Conservation (phyloP, 2,113 vertebrate species). For the Micronycteris hirsuta region DNA sequence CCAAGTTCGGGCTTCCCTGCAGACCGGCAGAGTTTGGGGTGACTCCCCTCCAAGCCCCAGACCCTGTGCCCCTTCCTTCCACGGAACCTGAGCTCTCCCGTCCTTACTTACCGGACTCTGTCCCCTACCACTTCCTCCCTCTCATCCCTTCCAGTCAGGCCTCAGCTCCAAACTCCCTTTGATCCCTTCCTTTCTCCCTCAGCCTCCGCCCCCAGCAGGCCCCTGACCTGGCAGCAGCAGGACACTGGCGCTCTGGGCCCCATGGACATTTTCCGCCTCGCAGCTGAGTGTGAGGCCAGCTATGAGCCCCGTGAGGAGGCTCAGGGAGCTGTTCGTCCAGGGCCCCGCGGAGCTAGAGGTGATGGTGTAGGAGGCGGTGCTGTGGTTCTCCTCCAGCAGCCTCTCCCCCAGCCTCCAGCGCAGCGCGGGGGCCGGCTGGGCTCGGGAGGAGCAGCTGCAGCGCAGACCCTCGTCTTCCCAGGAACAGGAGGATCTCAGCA, state of each 20-base stretch:
- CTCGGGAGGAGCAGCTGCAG: conserved; percentile 21
- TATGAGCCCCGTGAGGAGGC: accelerated
- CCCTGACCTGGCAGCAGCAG: conserved; percentile 44
- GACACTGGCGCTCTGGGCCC: accelerated
- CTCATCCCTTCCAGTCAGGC: neutral
- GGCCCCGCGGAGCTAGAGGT: accelerated
- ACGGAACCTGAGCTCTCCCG: neutral
- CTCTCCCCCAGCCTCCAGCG: neutral
- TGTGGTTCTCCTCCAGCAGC: neutral
- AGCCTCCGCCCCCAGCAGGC: neutral
- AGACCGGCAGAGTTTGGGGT: neutral
- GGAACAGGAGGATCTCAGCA: conserved; percentile 40
- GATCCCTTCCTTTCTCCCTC: neutral
- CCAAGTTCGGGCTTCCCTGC: neutral
- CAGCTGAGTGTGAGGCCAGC: conserved; percentile 1
- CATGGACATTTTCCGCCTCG: accelerated
- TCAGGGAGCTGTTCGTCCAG: conserved; percentile 54
- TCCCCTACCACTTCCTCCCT: neutral
- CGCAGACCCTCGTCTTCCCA: neutral
- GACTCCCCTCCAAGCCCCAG: neutral
- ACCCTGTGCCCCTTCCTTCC: neutral
- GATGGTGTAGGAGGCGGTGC: neutral
- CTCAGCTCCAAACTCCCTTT: neutral
- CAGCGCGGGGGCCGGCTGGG: neutral
- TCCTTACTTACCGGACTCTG: neutral